Base-by-base conservation (phyloP, 2,888 invertebrate species). In the Eupeodes latifasciatus region DNA sequence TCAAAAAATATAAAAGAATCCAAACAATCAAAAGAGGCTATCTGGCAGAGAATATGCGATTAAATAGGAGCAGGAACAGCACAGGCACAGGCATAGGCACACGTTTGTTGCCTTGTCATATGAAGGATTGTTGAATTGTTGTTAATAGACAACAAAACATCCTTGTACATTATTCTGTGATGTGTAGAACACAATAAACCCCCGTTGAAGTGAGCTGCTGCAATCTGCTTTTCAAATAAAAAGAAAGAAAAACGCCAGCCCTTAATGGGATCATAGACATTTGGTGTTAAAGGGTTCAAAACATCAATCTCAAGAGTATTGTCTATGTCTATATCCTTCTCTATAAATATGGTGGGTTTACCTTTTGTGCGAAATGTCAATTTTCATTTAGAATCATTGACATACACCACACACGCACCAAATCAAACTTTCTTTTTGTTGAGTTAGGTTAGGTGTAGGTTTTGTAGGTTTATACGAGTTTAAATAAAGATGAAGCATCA, bases 81-180 rank as follows among this genome's bases (percentile, higher is more conserved):
- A 88, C 88, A 85, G 27, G 27, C 27, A 27, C 27, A 2, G 2
- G n/a, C 19, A 19, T 19, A 19, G 19, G 88, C 88, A 88, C 88
- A 88, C 88, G 85, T 81, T 72, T 85, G 88, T 71, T 61, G 88
- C 78, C 78, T 66, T 88, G 88, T 85, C 88, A 81, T 27, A 27
- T 59, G 77, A 85, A 78, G 53, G 78, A 88, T 85, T 85, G 80
- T 88, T 81, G 74, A 59, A 85, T 81, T 64, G 81, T 59, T 85
- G 85, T 81, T 75, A 88, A 88, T 78, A 85, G 88, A 85, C 88
- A 88, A 88, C 88, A 88, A 88, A 88, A 79, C 81, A 88, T 85
- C 78, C 78, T 78, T 40, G 71, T 55, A 71, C 40, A 11, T 40
- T 34, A 47, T 16, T 11, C 6, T 64, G 10, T 19, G 9, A 2